These are phyloP conservation scores for Fopius arisanus DNA, from an alignment of 1,140 invertebrate species.

Conservation along the genomic window DNA sequence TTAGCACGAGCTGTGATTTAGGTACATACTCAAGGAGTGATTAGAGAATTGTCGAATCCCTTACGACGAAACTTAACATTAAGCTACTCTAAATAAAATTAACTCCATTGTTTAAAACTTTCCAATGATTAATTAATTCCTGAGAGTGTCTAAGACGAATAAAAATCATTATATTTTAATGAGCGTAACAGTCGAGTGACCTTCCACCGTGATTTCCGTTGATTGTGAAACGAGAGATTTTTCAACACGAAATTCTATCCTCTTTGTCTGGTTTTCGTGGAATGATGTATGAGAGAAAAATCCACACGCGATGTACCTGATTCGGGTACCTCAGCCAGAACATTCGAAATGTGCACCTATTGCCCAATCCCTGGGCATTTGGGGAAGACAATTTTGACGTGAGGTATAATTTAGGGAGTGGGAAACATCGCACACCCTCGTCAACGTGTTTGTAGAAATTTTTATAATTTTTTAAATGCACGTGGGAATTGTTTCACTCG, in stretches of 20 bases:
- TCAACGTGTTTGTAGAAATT: slow-evolving; percentile 16
- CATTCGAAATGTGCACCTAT: not conserved
- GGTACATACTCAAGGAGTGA: slow-evolving; percentile 58
- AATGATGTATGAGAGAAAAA: not conserved
- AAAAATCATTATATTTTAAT: slow-evolving; percentile 1
- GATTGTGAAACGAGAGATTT: not conserved
- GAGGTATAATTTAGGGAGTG: slow-evolving; percentile 27
- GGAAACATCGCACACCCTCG: slow-evolving; percentile 23
- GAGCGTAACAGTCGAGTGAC: not conserved
- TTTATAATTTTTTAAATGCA: not conserved
- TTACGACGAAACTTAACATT: not conserved
- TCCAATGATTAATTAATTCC: not conserved
- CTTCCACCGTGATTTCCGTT: not conserved
- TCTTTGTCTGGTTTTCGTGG: not conserved
- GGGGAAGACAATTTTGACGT: slow-evolving; percentile 34
- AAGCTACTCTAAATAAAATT: not conserved
- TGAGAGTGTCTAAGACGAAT: not conserved
- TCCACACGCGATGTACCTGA: not conserved
- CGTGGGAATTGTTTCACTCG: too few species aligned
- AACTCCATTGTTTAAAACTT: not conserved
- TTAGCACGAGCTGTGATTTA: slow-evolving; percentile 66
- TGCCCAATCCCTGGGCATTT: slow-evolving; percentile 15
- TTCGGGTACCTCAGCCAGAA: not conserved
- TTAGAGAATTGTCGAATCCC: not conserved
- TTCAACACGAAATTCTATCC: not conserved